Percentiles rank a stretch among this genome's conserved stretches.
Conservation (phyloP, 2,113 vertebrate genomes). For the Murina feae region DNA sequence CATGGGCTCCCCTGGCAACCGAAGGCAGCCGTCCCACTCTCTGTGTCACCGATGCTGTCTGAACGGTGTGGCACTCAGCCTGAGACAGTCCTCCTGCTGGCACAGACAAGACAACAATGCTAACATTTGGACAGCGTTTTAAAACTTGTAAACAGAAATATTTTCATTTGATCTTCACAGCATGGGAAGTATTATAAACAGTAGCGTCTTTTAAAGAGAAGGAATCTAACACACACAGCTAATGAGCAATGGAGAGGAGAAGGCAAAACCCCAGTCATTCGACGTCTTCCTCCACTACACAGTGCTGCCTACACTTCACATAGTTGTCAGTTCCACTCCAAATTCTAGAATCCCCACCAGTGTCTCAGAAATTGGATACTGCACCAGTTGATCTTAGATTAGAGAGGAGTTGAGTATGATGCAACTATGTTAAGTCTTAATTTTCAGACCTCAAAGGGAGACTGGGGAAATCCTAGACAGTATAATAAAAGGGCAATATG, state of each 20-base stretch:
- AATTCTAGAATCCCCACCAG: background rate
- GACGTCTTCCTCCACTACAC: rapidly evolving
- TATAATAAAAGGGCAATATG: no score
- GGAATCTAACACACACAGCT: background rate
- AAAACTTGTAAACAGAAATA: slow-evolving; percentile 60
- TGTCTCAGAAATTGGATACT: background rate
- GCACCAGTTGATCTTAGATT: background rate
- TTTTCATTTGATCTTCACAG: slow-evolving; percentile 53
- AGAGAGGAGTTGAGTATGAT: background rate
- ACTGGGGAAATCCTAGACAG: no score
- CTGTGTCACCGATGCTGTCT: background rate
- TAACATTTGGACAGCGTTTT: slow-evolving; percentile 58
- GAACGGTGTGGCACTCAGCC: background rate
- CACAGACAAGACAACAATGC: slow-evolving; percentile 38
- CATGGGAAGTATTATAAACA: background rate
- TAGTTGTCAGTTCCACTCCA: rapidly evolving
- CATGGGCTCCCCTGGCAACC: rapidly evolving
- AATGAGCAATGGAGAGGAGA: background rate
- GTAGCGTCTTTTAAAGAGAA: background rate
- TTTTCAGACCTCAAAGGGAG: background rate
- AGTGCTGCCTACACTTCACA: background rate
- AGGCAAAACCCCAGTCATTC: background rate
- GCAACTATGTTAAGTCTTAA: background rate
- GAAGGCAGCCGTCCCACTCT: background rate
- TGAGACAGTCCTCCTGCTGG: slow-evolving; percentile 21